Conservation (phyloP, 2,888 invertebrate genomes). For the Pterostichus madidus region DNA sequence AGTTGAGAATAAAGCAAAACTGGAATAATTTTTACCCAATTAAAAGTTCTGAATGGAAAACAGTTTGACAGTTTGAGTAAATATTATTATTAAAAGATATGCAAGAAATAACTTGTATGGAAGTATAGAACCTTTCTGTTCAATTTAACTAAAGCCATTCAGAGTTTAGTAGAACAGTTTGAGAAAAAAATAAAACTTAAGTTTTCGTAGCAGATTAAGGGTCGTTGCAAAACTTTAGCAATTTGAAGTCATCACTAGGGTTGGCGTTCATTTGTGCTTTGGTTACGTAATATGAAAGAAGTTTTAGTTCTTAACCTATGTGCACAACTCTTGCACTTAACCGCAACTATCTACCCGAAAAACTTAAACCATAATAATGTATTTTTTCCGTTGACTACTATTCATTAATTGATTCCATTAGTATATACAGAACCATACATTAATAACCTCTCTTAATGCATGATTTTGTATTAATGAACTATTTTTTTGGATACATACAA, state of each 20-base stretch:
- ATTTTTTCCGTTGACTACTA: no score
- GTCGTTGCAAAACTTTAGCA: conserved; percentile 39
- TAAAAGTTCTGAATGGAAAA: not conserved
- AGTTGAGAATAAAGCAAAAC: no score
- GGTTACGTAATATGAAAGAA: conserved; percentile 41
- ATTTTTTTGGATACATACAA: no score
- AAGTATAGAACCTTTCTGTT: conserved; percentile 30
- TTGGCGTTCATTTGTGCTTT: conserved; percentile 45
- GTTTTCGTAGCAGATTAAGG: conserved; percentile 53
- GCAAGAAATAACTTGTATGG: not conserved
- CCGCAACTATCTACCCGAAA: no score
- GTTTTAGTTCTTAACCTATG: conserved; percentile 8
- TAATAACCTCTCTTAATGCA: no score
- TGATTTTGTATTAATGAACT: no score
- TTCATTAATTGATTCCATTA: no score
- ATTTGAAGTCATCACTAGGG: conserved; percentile 36
- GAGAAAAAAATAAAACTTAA: conserved; percentile 46
- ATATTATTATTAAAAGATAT: conserved; percentile 7
- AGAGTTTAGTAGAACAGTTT: conserved; percentile 47
- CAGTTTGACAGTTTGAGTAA: not conserved
- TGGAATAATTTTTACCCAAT: not conserved
- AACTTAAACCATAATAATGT: no score
- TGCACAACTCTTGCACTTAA: no score
- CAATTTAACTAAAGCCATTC: conserved; percentile 49
- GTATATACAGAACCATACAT: no score